Evolutionary conservation across 2,797 vertebrate genomes (phyloP).

Genomic region (Periophthalmus magnuspinnatus): DNA sequence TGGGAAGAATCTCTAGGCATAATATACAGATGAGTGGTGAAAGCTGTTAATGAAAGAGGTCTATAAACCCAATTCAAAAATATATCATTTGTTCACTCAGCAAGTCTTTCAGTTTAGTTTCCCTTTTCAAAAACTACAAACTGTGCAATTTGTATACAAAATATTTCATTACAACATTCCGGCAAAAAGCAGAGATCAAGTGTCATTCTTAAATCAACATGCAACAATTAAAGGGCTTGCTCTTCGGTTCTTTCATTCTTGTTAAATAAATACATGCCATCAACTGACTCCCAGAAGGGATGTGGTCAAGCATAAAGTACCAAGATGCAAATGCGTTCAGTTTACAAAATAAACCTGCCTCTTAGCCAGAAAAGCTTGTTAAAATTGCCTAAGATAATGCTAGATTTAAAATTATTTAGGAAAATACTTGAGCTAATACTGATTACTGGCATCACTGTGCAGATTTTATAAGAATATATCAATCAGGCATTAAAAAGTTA

Average conservation of each 20-base stretch:
- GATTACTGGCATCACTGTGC: conserved; percentile 61
- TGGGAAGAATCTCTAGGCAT: conserved; percentile 44
- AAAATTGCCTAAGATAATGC: background rate
- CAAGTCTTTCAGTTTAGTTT: conserved; percentile 30
- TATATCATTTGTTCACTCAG: conserved; percentile 65
- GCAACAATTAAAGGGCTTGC: conserved; percentile 47
- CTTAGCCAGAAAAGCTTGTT: conserved; percentile 1
- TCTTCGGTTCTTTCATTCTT: conserved; percentile 32
- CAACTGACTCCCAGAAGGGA: conserved; percentile 1
- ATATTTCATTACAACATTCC: conserved; percentile 63
- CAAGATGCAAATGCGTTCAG: conserved; percentile 22
- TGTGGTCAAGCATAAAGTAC: conserved; percentile 16
- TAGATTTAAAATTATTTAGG: background rate
- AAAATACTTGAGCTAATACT: conserved; percentile 54
- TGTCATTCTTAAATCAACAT: conserved; percentile 42
- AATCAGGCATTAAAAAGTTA: conserved; percentile 38
- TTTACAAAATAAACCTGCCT: conserved; percentile 21
- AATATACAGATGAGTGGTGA: conserved; percentile 42
- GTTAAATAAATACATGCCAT: conserved; percentile 14
- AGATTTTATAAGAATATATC: conserved; percentile 27
- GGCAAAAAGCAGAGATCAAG: conserved; percentile 28
- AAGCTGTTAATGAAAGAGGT: conserved; percentile 32
- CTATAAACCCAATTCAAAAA: conserved; percentile 60
- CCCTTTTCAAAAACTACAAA: conserved; percentile 50
- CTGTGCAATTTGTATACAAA: conserved; percentile 68